Conservation (phyloP, 1,140 invertebrate genomes). For the Zaprionus gabonicus region DNA sequence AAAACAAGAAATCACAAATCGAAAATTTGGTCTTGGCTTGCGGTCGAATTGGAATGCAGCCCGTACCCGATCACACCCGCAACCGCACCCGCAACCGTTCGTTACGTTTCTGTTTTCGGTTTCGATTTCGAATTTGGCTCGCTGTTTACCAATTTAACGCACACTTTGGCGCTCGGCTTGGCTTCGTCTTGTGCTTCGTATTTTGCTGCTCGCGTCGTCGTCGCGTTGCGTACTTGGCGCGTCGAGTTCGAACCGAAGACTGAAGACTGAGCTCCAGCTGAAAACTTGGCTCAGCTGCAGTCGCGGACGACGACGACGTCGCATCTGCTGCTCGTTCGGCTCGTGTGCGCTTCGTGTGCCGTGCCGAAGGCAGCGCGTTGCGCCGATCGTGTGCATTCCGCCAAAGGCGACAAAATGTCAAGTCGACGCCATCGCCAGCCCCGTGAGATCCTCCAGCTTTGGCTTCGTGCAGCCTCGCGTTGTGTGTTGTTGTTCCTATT, state of each 20-base stretch:
- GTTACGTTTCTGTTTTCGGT: constrained; percentile 40
- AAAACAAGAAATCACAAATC: constrained; percentile 31
- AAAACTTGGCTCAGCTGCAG: constrained; percentile 24
- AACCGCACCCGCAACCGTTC: constrained; percentile 28
- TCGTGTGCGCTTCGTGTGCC: constrained; percentile 2
- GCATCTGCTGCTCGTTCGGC: background rate
- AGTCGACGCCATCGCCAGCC: constrained; percentile 44
- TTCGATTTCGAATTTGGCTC: constrained; percentile 25
- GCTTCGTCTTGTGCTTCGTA: constrained; percentile 26
- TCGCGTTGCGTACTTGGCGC: constrained; percentile 46
- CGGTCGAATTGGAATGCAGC: constrained; percentile 27
- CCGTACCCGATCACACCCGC: background rate
- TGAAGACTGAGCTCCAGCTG: constrained; percentile 41
- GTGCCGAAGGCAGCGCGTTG: constrained; percentile 1
- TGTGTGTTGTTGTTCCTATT: constrained; percentile 15
- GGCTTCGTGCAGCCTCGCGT: constrained; percentile 29
- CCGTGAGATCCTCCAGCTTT: constrained; percentile 44
- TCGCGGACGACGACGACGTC: background rate
- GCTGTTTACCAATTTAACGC: constrained; percentile 75
- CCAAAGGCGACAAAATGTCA: constrained; percentile 75
- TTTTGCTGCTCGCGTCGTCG: constrained; percentile 12
- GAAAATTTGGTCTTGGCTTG: constrained; percentile 37
- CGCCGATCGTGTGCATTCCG: constrained; percentile 21
- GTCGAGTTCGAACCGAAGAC: constrained; percentile 69
- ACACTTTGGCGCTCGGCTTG: constrained; percentile 59